Conservation (phyloP, 2,888 invertebrate species). For the Eupelmus urozonus region DNA sequence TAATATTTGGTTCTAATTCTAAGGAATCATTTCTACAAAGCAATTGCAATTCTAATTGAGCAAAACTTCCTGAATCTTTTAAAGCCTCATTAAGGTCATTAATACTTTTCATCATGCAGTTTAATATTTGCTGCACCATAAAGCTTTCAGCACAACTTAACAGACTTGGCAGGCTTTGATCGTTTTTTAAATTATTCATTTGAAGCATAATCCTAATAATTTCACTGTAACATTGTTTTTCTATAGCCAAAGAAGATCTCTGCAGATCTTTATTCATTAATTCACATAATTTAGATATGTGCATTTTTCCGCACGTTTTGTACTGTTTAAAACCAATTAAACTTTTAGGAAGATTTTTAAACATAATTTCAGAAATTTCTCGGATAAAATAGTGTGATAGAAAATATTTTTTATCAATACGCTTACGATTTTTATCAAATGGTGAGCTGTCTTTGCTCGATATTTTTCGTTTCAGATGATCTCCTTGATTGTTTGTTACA, state of each 20-base stretch:
- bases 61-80: slow-evolving; percentile 79
- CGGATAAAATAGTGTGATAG: slow-evolving; percentile 67
- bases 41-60: slow-evolving; percentile 82
- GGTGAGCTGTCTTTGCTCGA: slow-evolving; percentile 22
- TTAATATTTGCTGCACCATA: slow-evolving; percentile 82
- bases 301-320: slow-evolving; percentile 61
- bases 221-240: slow-evolving; percentile 67
- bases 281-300: slow-evolving; percentile 68
- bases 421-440: slow-evolving; percentile 34
- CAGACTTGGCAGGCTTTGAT: slow-evolving; percentile 71
- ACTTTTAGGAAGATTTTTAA: slow-evolving; percentile 74
- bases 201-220: slow-evolving; percentile 56
- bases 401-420: slow-evolving; percentile 66
- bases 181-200: slow-evolving; percentile 44
- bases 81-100: slow-evolving; percentile 80
- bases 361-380: slow-evolving; percentile 68
- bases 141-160: slow-evolving; percentile 77
- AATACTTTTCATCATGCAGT: slow-evolving; percentile 84
- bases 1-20: slow-evolving; percentile 79
- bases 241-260: slow-evolving; percentile 73
- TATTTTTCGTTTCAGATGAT: background rate
- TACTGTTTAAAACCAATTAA: slow-evolving; percentile 73
- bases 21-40: slow-evolving; percentile 80
- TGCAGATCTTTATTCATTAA: slow-evolving; percentile 72
- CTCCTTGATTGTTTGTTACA: slow-evolving; percentile 10